A percentile compares a stretch with the other conserved stretches of the same genome.
phyloP scores from a whole-genome alignment of 2,888 invertebrate species.

The Coelinius sp. region DNA sequence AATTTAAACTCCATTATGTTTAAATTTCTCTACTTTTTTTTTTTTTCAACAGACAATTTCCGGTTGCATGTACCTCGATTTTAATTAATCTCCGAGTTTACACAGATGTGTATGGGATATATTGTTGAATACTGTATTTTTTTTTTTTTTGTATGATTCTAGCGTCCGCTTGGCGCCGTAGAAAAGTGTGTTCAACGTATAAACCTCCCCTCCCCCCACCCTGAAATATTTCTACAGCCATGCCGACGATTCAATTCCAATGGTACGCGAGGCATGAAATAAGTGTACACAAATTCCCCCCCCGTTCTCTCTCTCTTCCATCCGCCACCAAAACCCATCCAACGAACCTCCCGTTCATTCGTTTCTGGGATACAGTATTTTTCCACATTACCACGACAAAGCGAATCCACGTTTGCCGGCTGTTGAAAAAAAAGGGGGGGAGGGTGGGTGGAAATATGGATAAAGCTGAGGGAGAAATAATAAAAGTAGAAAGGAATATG shows the following conservation, averaged over 20 bases:
- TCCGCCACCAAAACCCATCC: constrained; percentile 30
- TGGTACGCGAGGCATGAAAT: constrained; percentile 63
- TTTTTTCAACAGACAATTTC: constrained; percentile 1
- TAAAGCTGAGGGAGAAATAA: constrained; percentile 15
- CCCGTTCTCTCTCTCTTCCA: too few species aligned
- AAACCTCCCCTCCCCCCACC: constrained; percentile 14
- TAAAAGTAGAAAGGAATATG: constrained; percentile 16
- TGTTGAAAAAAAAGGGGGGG: constrained; percentile 39
- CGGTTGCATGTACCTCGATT: constrained; percentile 4
- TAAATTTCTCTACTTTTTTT: not conserved
- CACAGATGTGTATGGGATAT: constrained; percentile 42
- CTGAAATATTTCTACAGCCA: constrained; percentile 29
- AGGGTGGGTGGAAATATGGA: too few species aligned
- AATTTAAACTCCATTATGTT: not conserved
- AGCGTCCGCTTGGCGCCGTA: constrained; percentile 12
- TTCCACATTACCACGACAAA: constrained; percentile 43
- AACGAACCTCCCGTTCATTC: constrained; percentile 16
- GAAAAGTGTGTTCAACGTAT: constrained; percentile 21
- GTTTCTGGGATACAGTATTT: constrained; percentile 38
- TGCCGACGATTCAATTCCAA: constrained; percentile 48
- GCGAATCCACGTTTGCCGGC: constrained; percentile 33
- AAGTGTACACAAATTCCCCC: constrained; percentile 60
- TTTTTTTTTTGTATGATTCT: constrained; percentile 20
- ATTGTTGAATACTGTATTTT: constrained; percentile 42
- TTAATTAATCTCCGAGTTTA: constrained; percentile 17